Percentiles rank a stretch among this genome's conserved stretches.
phyloP scores from a whole-genome alignment of 2,797 vertebrate genomes.

The Acanthurus leucopareius region DNA sequence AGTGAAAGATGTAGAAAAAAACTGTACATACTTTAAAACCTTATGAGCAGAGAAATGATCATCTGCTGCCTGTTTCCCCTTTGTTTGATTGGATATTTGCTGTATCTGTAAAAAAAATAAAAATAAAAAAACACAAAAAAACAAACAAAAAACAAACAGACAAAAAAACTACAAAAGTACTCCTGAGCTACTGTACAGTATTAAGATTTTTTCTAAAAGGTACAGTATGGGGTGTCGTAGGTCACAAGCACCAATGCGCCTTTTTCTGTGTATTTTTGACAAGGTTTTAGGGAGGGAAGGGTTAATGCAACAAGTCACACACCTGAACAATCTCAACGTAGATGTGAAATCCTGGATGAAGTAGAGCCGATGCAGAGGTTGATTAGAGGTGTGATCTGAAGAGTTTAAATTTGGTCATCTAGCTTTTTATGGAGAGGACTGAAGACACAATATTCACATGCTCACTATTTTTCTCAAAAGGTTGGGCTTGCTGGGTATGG shows the following conservation, averaged over 20 bases:
- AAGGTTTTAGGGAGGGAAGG: conserved; percentile 61
- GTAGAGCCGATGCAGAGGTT: conserved; percentile 37
- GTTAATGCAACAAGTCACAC: conserved; percentile 61
- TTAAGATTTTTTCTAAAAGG: conserved; percentile 76
- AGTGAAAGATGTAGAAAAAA: conserved; percentile 68
- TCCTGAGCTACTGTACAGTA: conserved; percentile 83
- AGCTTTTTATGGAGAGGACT: conserved; percentile 78
- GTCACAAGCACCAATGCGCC: conserved; percentile 86
- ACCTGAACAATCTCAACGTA: conserved; percentile 66
- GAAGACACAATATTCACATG: conserved; percentile 75
- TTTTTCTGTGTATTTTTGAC: conserved; percentile 83
- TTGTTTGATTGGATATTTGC: conserved; percentile 77
- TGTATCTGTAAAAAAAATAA: conserved; percentile 67
- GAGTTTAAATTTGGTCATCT: conserved; percentile 76
- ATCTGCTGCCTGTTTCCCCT: conserved; percentile 67
- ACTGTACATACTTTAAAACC: conserved; percentile 79
- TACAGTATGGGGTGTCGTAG: conserved; percentile 79
- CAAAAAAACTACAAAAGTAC: conserved; percentile 66
- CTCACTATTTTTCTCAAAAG: conserved; percentile 80
- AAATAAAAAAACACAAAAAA: neutral
- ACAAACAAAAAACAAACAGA: too few species aligned
- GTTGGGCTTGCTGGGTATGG: conserved; percentile 68
- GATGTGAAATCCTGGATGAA: conserved; percentile 53
- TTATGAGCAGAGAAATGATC: conserved; percentile 66
- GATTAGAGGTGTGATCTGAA: conserved; percentile 52